Conservation (phyloP, 2,797 vertebrate species). For the Champsocephalus esox region DNA sequence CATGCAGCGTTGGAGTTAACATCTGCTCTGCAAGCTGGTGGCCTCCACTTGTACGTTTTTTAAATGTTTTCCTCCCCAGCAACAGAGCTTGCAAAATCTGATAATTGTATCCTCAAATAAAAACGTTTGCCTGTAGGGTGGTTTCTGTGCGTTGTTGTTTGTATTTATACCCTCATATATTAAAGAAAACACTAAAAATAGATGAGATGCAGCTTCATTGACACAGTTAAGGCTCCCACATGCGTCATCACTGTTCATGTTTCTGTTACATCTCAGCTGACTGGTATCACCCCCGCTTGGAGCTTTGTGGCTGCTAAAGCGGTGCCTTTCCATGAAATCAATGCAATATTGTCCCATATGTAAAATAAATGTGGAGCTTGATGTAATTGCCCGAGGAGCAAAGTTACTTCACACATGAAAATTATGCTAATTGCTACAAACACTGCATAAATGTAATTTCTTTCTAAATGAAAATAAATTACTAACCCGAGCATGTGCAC, state of each 20-base stretch:
- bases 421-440: conserved; percentile 63
- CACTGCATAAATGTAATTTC: conserved; percentile 41
- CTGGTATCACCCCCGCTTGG: background rate
- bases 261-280: conserved; percentile 34
- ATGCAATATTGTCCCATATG: conserved; percentile 40
- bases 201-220: conserved; percentile 25
- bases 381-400: conserved; percentile 54
- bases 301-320: conserved; percentile 21
- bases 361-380: conserved; percentile 46
- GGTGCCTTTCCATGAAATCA: conserved; percentile 35
- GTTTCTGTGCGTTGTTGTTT: conserved; percentile 15
- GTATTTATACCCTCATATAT: conserved; percentile 17
- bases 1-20: background rate
- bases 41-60: background rate
- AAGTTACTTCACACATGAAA: conserved; percentile 64
- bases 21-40: background rate
- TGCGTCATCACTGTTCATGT: conserved; percentile 37
- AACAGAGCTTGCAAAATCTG: background rate
- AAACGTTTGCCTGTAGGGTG: conserved; percentile 13
- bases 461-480: conserved; percentile 45
- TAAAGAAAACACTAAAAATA: conserved; percentile 36
- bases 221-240: conserved; percentile 25
- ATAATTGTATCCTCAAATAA: conserved; percentile 19
- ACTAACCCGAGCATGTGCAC: conserved; percentile 1
- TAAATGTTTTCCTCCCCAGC: background rate